A percentile compares a stretch with the other conserved stretches of the same genome.
phyloP scores from a whole-genome alignment of 2,113 vertebrate species.

The Osmerus eperlanus region DNA sequence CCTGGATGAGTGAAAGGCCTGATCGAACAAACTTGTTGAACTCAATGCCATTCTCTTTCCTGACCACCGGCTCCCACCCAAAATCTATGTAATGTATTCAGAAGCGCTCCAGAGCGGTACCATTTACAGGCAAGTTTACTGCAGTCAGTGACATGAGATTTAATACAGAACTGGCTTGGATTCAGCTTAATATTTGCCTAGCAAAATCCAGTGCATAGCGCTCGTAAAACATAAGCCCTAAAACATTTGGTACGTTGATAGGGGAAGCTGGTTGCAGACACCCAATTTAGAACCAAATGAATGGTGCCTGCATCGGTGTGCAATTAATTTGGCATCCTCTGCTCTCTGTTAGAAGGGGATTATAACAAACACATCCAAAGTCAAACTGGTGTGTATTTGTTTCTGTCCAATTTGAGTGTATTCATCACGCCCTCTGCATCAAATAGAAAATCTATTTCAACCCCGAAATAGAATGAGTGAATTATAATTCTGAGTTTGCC shows the following conservation, averaged over 20 bases:
- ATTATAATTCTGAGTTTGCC: conserved; percentile 56
- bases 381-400: conserved; percentile 17
- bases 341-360: conserved; percentile 12
- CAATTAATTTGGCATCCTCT: conserved; percentile 29
- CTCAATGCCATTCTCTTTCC: conserved; percentile 4
- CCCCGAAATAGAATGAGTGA: conserved; percentile 13
- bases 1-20: conserved; percentile 26
- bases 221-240: conserved; percentile 21
- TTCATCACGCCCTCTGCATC: conserved; percentile 29
- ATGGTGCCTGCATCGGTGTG: conserved; percentile 11
- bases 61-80: neutral
- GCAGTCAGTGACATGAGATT: conserved; percentile 20
- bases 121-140: conserved; percentile 10
- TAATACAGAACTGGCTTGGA: conserved; percentile 29
- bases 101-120: neutral
- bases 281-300: conserved; percentile 16
- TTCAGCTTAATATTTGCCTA: conserved; percentile 25
- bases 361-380: conserved; percentile 10
- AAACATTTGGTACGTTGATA: conserved; percentile 8
- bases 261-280: neutral
- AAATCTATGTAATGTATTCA: conserved; percentile 25
- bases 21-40: conserved; percentile 22
- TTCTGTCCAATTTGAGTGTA: conserved; percentile 30
- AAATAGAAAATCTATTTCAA: conserved; percentile 37
- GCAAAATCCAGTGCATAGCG: conserved; percentile 5